A percentile compares a stretch with the other conserved stretches of the same genome.
phyloP scores from a whole-genome alignment of 2,113 vertebrate genomes.

The Aphelocoma coerulescens region DNA sequence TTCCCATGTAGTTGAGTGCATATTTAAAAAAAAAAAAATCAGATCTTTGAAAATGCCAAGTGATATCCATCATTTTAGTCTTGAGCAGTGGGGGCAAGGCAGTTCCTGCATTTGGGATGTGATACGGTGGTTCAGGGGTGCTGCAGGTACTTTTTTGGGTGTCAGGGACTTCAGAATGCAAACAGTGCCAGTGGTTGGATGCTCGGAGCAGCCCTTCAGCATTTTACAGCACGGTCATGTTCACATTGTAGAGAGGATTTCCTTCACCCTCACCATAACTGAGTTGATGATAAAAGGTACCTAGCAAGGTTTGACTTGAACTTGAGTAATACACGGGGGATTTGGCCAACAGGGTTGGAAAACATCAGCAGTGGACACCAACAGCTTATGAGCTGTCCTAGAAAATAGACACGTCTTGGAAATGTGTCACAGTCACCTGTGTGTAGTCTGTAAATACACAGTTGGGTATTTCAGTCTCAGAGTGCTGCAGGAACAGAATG shows the following conservation, averaged over 20 bases:
- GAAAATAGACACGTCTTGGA: rapidly evolving
- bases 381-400: rapidly evolving
- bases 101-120: rapidly evolving
- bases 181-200: rapidly evolving
- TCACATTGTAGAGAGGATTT: background rate
- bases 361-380: rapidly evolving
- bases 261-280: rapidly evolving
- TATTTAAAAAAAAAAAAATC: background rate
- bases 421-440: background rate
- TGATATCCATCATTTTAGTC: rapidly evolving
- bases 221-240: rapidly evolving
- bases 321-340: rapidly evolving
- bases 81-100: rapidly evolving
- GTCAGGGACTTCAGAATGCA: background rate
- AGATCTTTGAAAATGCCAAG: rapidly evolving
- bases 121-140: rapidly evolving
- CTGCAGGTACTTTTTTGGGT: background rate
- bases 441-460: rapidly evolving
- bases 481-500: background rate
- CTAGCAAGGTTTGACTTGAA: background rate
- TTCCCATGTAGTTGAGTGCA: rapidly evolving
- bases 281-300: background rate
- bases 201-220: background rate
- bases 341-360: background rate
- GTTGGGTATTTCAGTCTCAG: background rate